Percentiles rank a stretch among this genome's conserved stretches.
These are phyloP conservation scores for Plectus sambesii DNA, from an alignment of 1,140 invertebrate species.

Conservation along the genomic window DNA sequence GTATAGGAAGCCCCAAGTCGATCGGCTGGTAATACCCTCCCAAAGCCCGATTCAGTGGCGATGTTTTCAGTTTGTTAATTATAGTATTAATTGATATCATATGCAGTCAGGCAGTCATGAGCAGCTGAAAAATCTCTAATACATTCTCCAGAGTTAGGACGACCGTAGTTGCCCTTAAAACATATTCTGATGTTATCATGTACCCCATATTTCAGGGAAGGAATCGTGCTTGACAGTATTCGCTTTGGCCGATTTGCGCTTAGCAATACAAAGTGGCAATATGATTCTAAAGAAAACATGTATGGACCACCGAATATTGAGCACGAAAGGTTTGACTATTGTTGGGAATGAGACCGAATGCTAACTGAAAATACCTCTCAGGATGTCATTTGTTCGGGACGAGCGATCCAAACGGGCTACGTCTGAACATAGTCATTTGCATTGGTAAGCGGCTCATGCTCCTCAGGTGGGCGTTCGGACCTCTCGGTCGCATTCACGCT, in stretches of 20 bases:
- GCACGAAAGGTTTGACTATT: constrained; percentile 11
- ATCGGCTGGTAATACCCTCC: too few species aligned
- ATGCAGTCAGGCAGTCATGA: too few species aligned
- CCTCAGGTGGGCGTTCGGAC: constrained; percentile 15
- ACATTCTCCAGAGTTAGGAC: too few species aligned
- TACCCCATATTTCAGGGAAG: constrained; percentile 3
- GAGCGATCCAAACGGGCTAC: constrained; percentile 4
- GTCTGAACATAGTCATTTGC: constrained; percentile 17
- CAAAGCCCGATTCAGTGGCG: too few species aligned
- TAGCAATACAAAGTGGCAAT: constrained; percentile 3
- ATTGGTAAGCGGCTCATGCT: constrained; percentile 10
- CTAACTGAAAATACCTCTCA: too few species aligned
- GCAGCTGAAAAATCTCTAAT: too few species aligned
- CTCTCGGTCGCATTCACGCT: constrained; percentile 6
- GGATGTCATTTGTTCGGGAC: constrained; percentile 17
- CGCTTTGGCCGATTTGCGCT: constrained; percentile 11
- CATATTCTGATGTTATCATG: too few species aligned
- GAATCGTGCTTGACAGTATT: constrained; percentile 14
- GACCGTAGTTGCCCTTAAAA: too few species aligned
- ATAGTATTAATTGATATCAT: too few species aligned
- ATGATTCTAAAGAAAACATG: constrained; percentile 14
- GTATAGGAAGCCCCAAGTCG: too few species aligned
- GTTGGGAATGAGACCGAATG: background rate
- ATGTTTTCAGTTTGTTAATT: too few species aligned
- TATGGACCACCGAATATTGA: constrained; percentile 10